Percentiles rank a stretch among this genome's conserved stretches.
Conservation (phyloP, 2,797 vertebrate genomes). For the Microchirus variegatus region DNA sequence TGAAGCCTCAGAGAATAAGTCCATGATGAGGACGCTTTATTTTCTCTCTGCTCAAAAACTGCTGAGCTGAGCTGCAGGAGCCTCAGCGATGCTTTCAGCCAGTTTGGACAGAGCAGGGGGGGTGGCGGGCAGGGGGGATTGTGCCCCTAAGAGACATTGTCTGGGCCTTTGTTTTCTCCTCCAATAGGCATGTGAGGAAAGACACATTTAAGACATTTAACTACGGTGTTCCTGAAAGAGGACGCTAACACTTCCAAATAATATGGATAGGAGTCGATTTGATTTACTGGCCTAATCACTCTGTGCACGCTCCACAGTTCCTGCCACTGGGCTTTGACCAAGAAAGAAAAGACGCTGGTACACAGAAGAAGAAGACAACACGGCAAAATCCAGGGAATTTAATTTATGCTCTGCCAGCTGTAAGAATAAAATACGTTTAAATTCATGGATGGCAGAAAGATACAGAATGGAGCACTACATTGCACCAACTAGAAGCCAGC, state of each 20-base stretch:
- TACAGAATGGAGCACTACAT: no score
- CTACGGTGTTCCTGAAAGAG: not conserved
- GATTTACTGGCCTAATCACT: no score
- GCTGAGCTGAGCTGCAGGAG: constrained; percentile 40
- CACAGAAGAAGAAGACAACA: no score
- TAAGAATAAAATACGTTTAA: no score
- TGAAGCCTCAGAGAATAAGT: constrained; percentile 64
- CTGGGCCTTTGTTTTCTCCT: constrained; percentile 63
- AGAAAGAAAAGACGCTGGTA: constrained; percentile 23
- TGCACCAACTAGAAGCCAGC: no score
- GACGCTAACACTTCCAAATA: no score
- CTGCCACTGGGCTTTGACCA: no score
- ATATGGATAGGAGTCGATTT: no score
- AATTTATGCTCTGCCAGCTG: no score
- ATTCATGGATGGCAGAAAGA: no score
- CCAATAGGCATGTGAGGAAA: constrained; percentile 52
- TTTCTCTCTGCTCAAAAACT: constrained; percentile 28
- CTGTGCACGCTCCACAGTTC: no score
- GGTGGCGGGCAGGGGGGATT: not conserved
- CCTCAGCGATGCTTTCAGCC: constrained; percentile 41
- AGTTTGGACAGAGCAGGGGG: constrained; percentile 31
- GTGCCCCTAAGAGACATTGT: constrained; percentile 48
- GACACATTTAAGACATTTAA: not conserved
- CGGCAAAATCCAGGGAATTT: no score
- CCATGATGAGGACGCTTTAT: constrained; percentile 67